Percentiles rank a stretch among this genome's conserved stretches.
Evolutionary conservation across 1,140 invertebrate species (phyloP).

Genomic region (Lasaia peninsularis): DNA sequence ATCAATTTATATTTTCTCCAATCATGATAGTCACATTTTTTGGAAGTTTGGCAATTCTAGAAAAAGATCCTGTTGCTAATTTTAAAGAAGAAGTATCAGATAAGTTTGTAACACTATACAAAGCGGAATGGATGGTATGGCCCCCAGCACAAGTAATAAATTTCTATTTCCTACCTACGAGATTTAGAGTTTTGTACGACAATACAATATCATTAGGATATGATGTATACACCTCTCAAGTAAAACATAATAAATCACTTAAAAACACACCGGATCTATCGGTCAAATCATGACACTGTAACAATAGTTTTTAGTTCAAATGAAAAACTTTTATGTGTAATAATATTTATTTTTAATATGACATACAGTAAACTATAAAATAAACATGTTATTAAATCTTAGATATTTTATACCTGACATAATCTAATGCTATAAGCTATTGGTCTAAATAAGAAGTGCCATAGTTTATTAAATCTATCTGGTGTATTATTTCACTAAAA

Average conservation of each 20-base stretch:
- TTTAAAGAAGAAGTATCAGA: slow-evolving; percentile 85
- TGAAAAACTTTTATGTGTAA: neutral
- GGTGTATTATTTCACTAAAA: too few species aligned
- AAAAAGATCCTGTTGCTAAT: slow-evolving; percentile 80
- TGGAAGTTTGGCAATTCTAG: slow-evolving; percentile 85
- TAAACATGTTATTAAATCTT: too few species aligned
- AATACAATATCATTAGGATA: slow-evolving; percentile 93
- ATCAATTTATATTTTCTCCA: slow-evolving; percentile 93
- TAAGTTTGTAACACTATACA: slow-evolving; percentile 89
- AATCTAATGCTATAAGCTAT: too few species aligned
- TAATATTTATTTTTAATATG: neutral
- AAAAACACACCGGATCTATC: slow-evolving; percentile 32
- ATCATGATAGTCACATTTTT: slow-evolving; percentile 90
- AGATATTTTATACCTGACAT: too few species aligned
- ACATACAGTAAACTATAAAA: too few species aligned
- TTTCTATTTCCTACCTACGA: slow-evolving; percentile 91
- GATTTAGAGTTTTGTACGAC: slow-evolving; percentile 93
- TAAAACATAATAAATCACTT: slow-evolving; percentile 81
- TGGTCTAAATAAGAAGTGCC: too few species aligned
- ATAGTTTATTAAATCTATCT: too few species aligned
- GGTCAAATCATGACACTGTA: slow-evolving; percentile 19
- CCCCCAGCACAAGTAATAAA: slow-evolving; percentile 86
- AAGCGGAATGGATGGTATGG: slow-evolving; percentile 90
- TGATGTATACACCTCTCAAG: slow-evolving; percentile 94
- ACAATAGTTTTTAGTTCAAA: neutral